A percentile compares a stretch with the other conserved stretches of the same genome.
Conservation (phyloP, 1,140 invertebrate genomes). For the Drosophila kurseongensis region DNA sequence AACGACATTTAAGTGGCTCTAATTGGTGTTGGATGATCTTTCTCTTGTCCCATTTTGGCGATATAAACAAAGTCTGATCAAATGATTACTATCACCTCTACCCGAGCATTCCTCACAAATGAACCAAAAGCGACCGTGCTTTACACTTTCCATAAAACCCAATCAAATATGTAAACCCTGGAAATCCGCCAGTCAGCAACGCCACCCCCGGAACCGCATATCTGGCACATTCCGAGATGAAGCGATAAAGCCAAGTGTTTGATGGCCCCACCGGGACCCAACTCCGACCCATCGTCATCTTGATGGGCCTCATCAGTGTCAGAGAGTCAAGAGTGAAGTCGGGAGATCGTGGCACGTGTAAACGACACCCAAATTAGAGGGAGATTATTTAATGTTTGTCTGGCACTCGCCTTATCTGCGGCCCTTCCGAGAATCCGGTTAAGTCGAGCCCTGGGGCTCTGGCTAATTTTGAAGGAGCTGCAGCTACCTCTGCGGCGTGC, state of each 20-base stretch:
- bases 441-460: background rate
- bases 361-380: conserved; percentile 79
- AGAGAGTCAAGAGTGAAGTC: conserved; percentile 8
- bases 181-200: background rate
- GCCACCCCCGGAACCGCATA: conserved; percentile 26
- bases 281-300: conserved; percentile 44
- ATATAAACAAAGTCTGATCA: background rate
- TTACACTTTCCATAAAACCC: conserved; percentile 25
- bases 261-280: conserved; percentile 28
- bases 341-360: conserved; percentile 69
- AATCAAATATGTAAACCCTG: conserved; percentile 40
- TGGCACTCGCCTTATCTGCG: conserved; percentile 32
- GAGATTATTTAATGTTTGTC: conserved; percentile 72
- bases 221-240: conserved; percentile 60
- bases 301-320: conserved; percentile 66
- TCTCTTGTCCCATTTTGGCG: background rate
- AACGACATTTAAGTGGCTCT: no score
- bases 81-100: conserved; percentile 8
- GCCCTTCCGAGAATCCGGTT: conserved; percentile 29
- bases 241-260: conserved; percentile 39
- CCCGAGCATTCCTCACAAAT: conserved; percentile 6
- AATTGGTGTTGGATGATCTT: background rate
- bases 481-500: conserved; percentile 7
- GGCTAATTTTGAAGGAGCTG: conserved; percentile 11
- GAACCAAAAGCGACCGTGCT: background rate